Evolutionary conservation across 1,140 invertebrate genomes (phyloP).

Genomic region (Drosophila pallidifrons): DNA sequence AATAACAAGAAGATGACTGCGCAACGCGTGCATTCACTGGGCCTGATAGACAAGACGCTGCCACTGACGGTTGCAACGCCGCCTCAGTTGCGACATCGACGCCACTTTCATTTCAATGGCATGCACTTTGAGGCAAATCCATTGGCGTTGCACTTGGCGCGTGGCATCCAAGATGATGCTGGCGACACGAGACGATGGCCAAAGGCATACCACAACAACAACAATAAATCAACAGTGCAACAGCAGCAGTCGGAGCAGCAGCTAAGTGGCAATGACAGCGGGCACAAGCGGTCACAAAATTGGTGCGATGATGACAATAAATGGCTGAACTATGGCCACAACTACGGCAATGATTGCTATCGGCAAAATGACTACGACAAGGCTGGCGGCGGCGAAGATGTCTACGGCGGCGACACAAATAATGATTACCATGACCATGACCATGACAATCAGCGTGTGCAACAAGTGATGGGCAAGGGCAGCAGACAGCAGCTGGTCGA

Average conservation of each 20-base stretch:
- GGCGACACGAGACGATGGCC: slow-evolving; percentile 10
- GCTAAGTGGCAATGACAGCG: neutral
- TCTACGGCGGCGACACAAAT: neutral
- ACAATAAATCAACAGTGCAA: too few species aligned
- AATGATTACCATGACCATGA: neutral
- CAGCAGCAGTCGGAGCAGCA: neutral
- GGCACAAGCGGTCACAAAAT: neutral
- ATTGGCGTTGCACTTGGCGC: neutral
- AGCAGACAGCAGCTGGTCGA: neutral
- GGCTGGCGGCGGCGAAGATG: slow-evolving; percentile 19
- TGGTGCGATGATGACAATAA: neutral
- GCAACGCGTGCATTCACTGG: slow-evolving; percentile 6
- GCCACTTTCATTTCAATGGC: slow-evolving; percentile 60
- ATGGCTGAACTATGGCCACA: neutral
- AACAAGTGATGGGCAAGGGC: slow-evolving; percentile 22
- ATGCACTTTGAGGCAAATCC: slow-evolving; percentile 47
- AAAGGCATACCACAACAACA: neutral
- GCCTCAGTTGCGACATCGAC: slow-evolving; percentile 49
- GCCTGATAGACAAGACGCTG: slow-evolving; percentile 48
- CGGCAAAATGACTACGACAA: neutral
- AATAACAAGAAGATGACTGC: neutral
- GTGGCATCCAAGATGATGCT: slow-evolving; percentile 2
- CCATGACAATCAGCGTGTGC: slow-evolving; percentile 1
- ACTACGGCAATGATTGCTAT: neutral
- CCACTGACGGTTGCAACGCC: slow-evolving; percentile 38